Percentiles rank a stretch among this genome's conserved stretches.
Evolutionary conservation across 2,113 vertebrate species (phyloP).

Genomic region (Apaloderma vittatum): DNA sequence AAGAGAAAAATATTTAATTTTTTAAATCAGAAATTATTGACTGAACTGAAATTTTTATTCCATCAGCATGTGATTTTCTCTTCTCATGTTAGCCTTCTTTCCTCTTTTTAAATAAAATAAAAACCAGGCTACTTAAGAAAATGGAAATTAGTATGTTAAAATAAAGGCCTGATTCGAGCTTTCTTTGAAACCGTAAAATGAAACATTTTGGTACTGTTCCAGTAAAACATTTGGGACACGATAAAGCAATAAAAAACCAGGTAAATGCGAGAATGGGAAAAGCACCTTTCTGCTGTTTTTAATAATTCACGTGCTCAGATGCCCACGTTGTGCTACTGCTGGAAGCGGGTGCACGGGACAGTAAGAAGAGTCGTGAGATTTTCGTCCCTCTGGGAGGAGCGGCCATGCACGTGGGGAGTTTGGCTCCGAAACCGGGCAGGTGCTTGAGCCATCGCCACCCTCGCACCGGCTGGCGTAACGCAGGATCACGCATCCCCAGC

Average conservation of each 20-base stretch:
- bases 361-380: background rate
- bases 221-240: background rate
- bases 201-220: background rate
- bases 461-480: background rate
- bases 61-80: background rate
- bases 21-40: background rate
- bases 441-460: background rate
- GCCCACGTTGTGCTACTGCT: background rate
- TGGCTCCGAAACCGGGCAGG: background rate
- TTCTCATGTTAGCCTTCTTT: background rate
- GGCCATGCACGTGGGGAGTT: background rate
- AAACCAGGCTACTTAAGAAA: background rate
- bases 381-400: background rate
- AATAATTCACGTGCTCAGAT: background rate
- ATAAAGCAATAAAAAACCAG: background rate
- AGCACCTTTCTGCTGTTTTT: background rate
- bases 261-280: background rate
- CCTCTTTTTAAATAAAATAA: background rate
- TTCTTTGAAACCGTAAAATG: background rate
- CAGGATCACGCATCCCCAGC: background rate
- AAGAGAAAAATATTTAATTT: background rate
- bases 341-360: accelerated
- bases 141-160: background rate
- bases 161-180: background rate
- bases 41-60: background rate